Conservation (phyloP, 2,888 invertebrate species). For the Oscheius myriophilus region DNA sequence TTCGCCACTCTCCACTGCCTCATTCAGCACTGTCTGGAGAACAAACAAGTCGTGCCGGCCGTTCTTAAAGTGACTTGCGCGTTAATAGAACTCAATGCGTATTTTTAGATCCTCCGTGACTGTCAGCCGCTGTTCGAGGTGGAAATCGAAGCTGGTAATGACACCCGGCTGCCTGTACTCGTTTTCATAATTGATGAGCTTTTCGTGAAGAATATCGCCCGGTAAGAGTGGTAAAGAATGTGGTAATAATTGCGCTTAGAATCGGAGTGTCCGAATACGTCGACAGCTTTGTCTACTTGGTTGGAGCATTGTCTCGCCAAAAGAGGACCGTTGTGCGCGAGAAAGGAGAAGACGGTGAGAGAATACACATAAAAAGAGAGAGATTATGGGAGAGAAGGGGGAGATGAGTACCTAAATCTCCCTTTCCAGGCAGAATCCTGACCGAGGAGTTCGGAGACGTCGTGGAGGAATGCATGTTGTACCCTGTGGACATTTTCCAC, state of each 20-base stretch:
- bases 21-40: slow-evolving; percentile 6
- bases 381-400: not conserved
- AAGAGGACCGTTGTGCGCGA: slow-evolving; percentile 1
- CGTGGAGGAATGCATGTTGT: slow-evolving; percentile 3
- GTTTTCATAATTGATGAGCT: not conserved
- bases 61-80: slow-evolving; percentile 9
- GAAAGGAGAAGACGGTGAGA: slow-evolving; percentile 15
- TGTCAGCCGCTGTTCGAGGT: not conserved
- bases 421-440: not conserved
- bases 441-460: slow-evolving; percentile 3
- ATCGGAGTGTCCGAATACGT: not conserved
- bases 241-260: not conserved
- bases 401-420: too few species aligned
- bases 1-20: slow-evolving; percentile 9
- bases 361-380: not conserved
- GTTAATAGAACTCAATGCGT: not conserved
- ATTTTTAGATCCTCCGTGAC: slow-evolving; percentile 5
- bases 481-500: not conserved
- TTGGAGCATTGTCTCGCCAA: slow-evolving; percentile 11
- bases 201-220: not conserved
- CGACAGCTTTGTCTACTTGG: slow-evolving; percentile 5
- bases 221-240: not conserved
- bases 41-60: slow-evolving; percentile 12
- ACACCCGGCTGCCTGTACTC: not conserved
- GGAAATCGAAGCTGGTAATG: not conserved